Evolutionary conservation across 2,113 vertebrate genomes (phyloP), one percentile per base, ranked within the genome.

Genomic region (Pomatostomus ruficeps): DNA sequence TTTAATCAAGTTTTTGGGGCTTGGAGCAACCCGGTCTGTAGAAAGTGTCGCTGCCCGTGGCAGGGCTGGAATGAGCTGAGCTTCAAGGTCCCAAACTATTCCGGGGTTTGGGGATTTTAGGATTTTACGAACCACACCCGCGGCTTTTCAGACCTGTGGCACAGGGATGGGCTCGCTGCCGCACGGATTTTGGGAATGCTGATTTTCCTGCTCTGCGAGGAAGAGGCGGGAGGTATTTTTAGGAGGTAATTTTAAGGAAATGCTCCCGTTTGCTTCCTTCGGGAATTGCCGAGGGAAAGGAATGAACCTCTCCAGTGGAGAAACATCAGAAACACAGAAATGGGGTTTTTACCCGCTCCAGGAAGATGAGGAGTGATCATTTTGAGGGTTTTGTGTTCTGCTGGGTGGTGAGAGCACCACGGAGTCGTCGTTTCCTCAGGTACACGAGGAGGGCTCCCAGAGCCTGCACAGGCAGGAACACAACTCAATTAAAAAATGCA

Each of bases 111-210:
- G 72, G 29, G 35, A 43, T 72, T 72, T 5, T 10, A 59, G 71
- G 31, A 14, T 45, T 45, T 14, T 24, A 0, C 25, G 36, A 35
- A 2, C 14, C 6, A 2, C 63, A 26, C 6, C 2, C 0, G 3
- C 17, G 33, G 31, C 9, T 76, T 62, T 66, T 40, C 28, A 42
- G 38, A 9, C 14, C 83, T 45, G 22, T 4, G 12, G 20, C 46
- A 5, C 1, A 12, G 36, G 57, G 67, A 25, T 16, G 63, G 45
- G 59, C 76, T 65, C 20, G 91, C 46, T 70, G 72, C 72, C 40
- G 42, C 72, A 28, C 74, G 62, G 54, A 10, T 19, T 49, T 68
- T 19, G 14, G 17, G 38, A 35, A 78, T 45, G 8, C 2, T 0
- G 14, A 9, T 58, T 65, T 35, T 67, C 57, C 62, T 29, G 57